phyloP scores from a whole-genome alignment of 2,797 vertebrate species.

The Macroramphosus scolopax region DNA sequence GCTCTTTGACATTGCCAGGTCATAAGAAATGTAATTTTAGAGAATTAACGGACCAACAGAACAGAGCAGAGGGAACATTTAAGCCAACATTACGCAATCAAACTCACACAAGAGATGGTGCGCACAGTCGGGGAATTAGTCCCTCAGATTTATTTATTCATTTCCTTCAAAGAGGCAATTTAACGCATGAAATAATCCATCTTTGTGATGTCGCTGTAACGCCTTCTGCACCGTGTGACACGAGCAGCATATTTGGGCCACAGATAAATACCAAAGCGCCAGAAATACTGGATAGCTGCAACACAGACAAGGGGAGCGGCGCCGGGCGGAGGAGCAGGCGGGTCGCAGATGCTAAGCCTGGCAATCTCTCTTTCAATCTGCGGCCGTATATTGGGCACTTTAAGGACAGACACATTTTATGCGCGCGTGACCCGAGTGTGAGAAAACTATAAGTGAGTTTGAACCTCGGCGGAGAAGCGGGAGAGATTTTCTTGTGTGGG shows the following conservation, averaged over 20 bases:
- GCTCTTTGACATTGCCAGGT: conserved; percentile 45
- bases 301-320: conserved; percentile 48
- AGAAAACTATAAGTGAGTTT: conserved; percentile 56
- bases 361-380: conserved; percentile 76
- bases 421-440: conserved; percentile 40
- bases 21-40: conserved; percentile 48
- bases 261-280: conserved; percentile 66
- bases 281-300: conserved; percentile 55
- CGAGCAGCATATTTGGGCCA: conserved; percentile 56
- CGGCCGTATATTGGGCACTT: conserved; percentile 66
- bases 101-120: conserved; percentile 64
- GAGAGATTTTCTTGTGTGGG: conserved; percentile 55
- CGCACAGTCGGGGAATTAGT: conserved; percentile 77
- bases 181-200: conserved; percentile 80
- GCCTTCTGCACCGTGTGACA: conserved; percentile 63
- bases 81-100: conserved; percentile 66
- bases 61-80: conserved; percentile 51
- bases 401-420: conserved; percentile 55
- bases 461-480: conserved; percentile 41
- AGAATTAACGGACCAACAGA: conserved; percentile 42
- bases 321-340: conserved; percentile 26
- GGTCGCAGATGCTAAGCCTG: conserved; percentile 66
- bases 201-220: conserved; percentile 73
- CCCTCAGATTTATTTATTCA: conserved; percentile 81
- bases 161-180: conserved; percentile 82